Evolutionary conservation across 2,113 vertebrate species (phyloP), one percentile per base, ranked within the genome.

Genomic region (Poeciliopsis prolifica): DNA sequence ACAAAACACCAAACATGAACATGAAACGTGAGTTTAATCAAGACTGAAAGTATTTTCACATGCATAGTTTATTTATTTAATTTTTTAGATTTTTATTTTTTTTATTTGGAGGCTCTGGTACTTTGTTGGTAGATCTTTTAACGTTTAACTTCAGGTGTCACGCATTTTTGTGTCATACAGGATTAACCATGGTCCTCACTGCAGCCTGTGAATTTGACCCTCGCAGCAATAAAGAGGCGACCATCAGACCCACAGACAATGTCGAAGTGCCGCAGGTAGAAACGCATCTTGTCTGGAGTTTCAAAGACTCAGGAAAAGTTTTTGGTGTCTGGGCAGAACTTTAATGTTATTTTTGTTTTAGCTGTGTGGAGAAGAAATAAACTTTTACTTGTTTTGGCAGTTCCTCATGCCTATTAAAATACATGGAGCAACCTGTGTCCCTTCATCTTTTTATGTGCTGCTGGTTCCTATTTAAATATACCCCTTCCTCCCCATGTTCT

Each of bases 1-100:
- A 97, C 93, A 98, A 98, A 94, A 99, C 98, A 0, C 95, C 97
- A 22, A 99, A 98, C 81, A 99, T 99, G 98, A 97, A 99, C 93
- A 98, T 99, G 98, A 99, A 98, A 89, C 95, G 97, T 99, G 91
- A 96, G 98, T 96, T 80, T 40, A 72, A 29, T 29, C 3, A 2
- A 29, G 29, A 29, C 29, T 29, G 29, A 29, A 29, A 29, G 29
- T 29, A 29, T 29, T 29, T 29, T 29, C 29, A 29, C 30, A 31
- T 31, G 4, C 30, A 31, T 31, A 31, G 3, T 0, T 62, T 28
- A 28, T 68, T 28, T 40, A 10, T n/a, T 24, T 5, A 3, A 0
- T 42, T 66, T 51, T 15, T 42, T 15, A 14, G 7, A 42, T 44
- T 44, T 13, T 33, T 33, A 0, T 7, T 33, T 33, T 35, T 35